A percentile compares a stretch with the other conserved stretches of the same genome.
These are phyloP conservation scores for Ips nitidus DNA, from an alignment of 1,140 invertebrate genomes.

Conservation along the genomic window DNA sequence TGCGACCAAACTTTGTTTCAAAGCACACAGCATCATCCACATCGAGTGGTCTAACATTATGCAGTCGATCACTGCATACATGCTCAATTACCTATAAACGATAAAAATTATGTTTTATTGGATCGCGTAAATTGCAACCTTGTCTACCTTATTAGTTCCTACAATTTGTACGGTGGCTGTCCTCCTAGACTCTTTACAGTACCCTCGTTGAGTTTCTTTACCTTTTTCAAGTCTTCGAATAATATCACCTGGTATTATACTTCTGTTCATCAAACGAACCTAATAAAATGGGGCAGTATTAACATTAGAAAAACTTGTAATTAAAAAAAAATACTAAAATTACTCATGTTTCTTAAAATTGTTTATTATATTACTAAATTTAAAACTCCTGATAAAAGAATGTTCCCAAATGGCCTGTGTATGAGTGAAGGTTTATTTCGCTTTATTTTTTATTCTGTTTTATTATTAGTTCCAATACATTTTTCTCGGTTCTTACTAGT, in stretches of 20 bases:
- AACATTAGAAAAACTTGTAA: too few species aligned
- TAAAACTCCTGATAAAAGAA: too few species aligned
- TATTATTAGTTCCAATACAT: too few species aligned
- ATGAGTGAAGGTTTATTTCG: too few species aligned
- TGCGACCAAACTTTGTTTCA: conserved; percentile 56
- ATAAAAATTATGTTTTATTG: conserved; percentile 6
- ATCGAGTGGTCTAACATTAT: conserved; percentile 76
- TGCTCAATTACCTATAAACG: conserved; percentile 62
- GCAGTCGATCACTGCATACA: conserved; percentile 77
- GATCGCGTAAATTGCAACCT: neutral
- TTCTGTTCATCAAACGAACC: conserved; percentile 84
- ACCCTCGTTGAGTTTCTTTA: conserved; percentile 87
- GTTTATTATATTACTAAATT: conserved; percentile 1
- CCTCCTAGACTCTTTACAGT: conserved; percentile 82
- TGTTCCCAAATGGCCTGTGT: too few species aligned
- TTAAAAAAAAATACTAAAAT: neutral
- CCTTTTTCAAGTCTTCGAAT: conserved; percentile 83
- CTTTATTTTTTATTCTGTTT: too few species aligned
- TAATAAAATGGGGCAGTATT: conserved; percentile 47
- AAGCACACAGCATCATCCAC: conserved; percentile 81
- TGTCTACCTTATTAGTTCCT: conserved; percentile 77
- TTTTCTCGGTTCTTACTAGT: too few species aligned
- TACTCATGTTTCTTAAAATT: conserved; percentile 1
- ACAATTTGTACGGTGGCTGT: conserved; percentile 81
- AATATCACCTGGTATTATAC: conserved; percentile 91